Percentiles rank a stretch among this genome's conserved stretches.
phyloP scores from a whole-genome alignment of 2,888 invertebrate species.

The Zygaena filipendulae region DNA sequence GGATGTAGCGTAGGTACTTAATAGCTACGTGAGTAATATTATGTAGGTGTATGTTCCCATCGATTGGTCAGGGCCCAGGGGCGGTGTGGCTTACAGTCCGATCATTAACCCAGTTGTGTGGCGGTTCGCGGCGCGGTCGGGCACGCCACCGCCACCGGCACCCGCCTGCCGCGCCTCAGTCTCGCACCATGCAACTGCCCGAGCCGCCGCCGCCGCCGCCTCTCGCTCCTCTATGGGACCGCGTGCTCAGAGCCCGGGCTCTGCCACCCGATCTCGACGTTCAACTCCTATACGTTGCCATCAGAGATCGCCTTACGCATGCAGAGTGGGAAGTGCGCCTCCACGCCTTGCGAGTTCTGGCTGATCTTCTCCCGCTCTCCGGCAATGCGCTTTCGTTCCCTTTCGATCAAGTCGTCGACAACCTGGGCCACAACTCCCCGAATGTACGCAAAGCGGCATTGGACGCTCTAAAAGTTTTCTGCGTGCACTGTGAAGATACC shows the following conservation, averaged over 20 bases:
- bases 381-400: constrained; percentile 75
- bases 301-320: constrained; percentile 77
- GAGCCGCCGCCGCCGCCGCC: constrained; percentile 59
- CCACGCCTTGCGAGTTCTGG: constrained; percentile 82
- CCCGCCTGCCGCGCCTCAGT: constrained; percentile 18
- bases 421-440: constrained; percentile 83
- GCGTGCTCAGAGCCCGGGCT: constrained; percentile 77
- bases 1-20: no score
- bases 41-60: constrained; percentile 31
- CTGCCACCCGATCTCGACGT: constrained; percentile 77
- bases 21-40: constrained; percentile 6
- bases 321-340: constrained; percentile 88
- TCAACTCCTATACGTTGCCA: constrained; percentile 74
- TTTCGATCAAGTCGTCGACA: constrained; percentile 79
- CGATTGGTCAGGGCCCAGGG: constrained; percentile 56
- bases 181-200: constrained; percentile 53
- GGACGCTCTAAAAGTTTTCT: constrained; percentile 79
- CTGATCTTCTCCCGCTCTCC: constrained; percentile 81
- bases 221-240: constrained; percentile 84
- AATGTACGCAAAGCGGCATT: constrained; percentile 84
- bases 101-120: constrained; percentile 66
- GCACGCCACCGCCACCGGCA: constrained; percentile 37
- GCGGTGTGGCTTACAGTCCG: constrained; percentile 56
- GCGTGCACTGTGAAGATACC: constrained; percentile 74
- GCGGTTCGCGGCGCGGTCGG: constrained; percentile 56